Percentiles rank a stretch among this genome's conserved stretches.
Conservation (phyloP, 2,797 vertebrate species). For the Taenioides sp. region DNA sequence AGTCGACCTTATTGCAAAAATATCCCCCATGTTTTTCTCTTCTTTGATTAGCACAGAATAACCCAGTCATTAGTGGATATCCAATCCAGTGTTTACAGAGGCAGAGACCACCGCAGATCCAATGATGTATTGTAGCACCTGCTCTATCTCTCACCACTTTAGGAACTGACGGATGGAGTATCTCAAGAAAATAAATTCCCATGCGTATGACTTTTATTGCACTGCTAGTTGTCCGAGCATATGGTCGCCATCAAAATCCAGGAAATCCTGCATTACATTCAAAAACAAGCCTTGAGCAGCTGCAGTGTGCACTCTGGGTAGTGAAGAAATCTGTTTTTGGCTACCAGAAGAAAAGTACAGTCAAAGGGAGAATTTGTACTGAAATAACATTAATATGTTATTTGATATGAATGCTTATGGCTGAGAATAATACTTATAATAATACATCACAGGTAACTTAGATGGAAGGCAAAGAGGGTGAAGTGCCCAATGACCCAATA, state of each 20-base stretch:
- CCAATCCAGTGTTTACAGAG: conserved; percentile 23
- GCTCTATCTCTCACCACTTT: conserved; percentile 40
- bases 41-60: conserved; percentile 21
- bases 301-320: conserved; percentile 57
- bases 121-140: conserved; percentile 43
- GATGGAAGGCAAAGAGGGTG: neutral
- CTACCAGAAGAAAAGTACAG: neutral
- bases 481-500: neutral
- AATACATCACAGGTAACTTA: neutral
- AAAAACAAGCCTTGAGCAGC: conserved; percentile 61
- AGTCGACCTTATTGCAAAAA: conserved; percentile 12
- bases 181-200: conserved; percentile 60
- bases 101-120: conserved; percentile 17
- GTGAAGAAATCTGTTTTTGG: conserved; percentile 42
- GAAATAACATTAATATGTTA: neutral
- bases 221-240: conserved; percentile 63
- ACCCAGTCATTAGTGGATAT: conserved; percentile 21
- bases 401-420: neutral
- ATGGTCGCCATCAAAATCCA: conserved; percentile 68
- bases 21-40: conserved; percentile 8
- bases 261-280: conserved; percentile 66
- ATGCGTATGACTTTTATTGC: conserved; percentile 61
- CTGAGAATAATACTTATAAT: neutral
- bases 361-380: neutral
- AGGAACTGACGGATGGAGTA: conserved; percentile 60